These are phyloP conservation scores for Hypsopygia costalis DNA, from an alignment of 2,888 invertebrate genomes.

Conservation along the genomic window DNA sequence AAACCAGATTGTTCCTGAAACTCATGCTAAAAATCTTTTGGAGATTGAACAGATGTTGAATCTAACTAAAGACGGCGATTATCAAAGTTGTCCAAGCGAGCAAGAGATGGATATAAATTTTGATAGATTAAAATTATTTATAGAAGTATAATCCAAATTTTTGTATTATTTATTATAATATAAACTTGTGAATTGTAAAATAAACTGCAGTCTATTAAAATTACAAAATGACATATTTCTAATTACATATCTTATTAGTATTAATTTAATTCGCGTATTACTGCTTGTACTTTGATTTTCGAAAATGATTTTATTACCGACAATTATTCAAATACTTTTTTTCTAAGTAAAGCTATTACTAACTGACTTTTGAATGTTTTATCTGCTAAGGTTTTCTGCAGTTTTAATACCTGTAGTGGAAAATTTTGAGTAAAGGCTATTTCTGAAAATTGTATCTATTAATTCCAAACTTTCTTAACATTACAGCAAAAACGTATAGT, in stretches of 20 bases:
- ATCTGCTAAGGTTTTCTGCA: not conserved
- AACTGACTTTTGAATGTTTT: constrained; percentile 1
- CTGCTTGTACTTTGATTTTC: too few species aligned
- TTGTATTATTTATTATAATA: too few species aligned
- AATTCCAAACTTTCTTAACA: too few species aligned
- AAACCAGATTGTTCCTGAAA: constrained; percentile 24
- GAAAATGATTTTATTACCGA: too few species aligned
- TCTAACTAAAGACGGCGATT: constrained; percentile 10
- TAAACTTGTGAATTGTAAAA: too few species aligned
- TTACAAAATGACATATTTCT: too few species aligned
- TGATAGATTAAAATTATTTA: constrained; percentile 23
- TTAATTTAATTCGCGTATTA: too few species aligned
- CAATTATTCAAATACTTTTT: not conserved
- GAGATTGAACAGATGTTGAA: constrained; percentile 24
- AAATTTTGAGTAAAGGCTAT: too few species aligned
- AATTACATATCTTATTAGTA: too few species aligned
- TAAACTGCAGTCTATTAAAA: too few species aligned
- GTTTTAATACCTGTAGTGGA: not conserved
- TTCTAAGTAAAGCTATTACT: not conserved
- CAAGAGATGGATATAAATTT: constrained; percentile 16
- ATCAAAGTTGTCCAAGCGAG: constrained; percentile 16
- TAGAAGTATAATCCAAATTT: constrained; percentile 13
- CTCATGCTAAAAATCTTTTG: constrained; percentile 19
- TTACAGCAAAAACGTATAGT: too few species aligned
- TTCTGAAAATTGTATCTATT: too few species aligned